Evolutionary conservation across 2,113 vertebrate genomes (phyloP).

Genomic region (Python bivittatus): DNA sequence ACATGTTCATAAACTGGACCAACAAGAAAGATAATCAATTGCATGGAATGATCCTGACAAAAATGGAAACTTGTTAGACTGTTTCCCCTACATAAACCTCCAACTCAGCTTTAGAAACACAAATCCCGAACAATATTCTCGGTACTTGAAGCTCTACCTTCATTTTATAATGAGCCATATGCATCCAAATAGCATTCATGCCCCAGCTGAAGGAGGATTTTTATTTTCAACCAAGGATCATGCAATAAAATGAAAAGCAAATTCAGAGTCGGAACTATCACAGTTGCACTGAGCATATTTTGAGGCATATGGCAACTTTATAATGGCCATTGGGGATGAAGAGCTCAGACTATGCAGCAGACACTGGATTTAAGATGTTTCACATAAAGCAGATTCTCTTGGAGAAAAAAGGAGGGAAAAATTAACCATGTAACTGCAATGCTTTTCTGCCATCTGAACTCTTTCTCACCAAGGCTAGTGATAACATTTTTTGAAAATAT

Average conservation of each 20-base stretch:
- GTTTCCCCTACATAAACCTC: slow-evolving; percentile 19
- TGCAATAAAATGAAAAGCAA: slow-evolving; percentile 50
- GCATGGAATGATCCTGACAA: slow-evolving; percentile 50
- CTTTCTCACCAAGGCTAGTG: background rate
- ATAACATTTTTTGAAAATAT: background rate
- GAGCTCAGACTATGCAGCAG: slow-evolving; percentile 55
- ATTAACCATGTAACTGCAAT: slow-evolving; percentile 23
- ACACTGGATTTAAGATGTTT: slow-evolving; percentile 59
- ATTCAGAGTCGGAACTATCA: slow-evolving; percentile 41
- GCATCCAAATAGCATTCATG: slow-evolving; percentile 51
- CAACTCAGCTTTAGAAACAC: slow-evolving; percentile 29
- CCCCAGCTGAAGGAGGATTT: slow-evolving; percentile 38
- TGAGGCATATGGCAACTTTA: slow-evolving; percentile 69
- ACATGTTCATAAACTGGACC: slow-evolving; percentile 42
- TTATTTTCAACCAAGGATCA: slow-evolving; percentile 51
- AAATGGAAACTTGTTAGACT: slow-evolving; percentile 52
- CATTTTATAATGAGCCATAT: slow-evolving; percentile 53
- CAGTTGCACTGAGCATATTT: slow-evolving; percentile 56
- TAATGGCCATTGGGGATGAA: slow-evolving; percentile 57
- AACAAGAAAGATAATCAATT: slow-evolving; percentile 53
- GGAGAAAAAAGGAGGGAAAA: slow-evolving; percentile 29
- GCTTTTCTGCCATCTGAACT: background rate
- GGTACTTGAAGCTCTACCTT: slow-evolving; percentile 26
- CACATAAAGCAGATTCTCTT: slow-evolving; percentile 42
- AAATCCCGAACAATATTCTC: slow-evolving; percentile 35